Evolutionary conservation across 2,888 invertebrate species (phyloP).

Genomic region (Ditula angustiorana): DNA sequence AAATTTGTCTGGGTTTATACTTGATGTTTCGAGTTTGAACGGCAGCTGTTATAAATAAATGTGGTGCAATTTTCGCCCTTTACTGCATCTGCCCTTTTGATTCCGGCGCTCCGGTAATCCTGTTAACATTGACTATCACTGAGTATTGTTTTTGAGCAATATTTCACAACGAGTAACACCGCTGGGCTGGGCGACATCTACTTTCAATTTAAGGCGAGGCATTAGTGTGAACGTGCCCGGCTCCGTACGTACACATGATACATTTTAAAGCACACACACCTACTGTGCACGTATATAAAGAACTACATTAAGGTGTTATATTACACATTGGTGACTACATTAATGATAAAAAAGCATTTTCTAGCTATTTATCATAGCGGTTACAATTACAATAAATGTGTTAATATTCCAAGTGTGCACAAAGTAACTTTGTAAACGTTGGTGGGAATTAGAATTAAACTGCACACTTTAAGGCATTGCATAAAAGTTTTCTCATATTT

Average conservation of each 20-base stretch:
- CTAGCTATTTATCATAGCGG: not conserved
- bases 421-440: not conserved
- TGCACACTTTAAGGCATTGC: not conserved
- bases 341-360: not conserved
- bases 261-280: not conserved
- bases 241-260: constrained; percentile 28
- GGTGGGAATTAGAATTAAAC: not conserved
- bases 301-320: not conserved
- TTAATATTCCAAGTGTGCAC: not conserved
- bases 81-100: constrained; percentile 55
- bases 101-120: constrained; percentile 45
- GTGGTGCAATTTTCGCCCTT: constrained; percentile 61
- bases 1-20: constrained; percentile 72
- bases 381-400: not conserved
- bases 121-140: constrained; percentile 51
- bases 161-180: constrained; percentile 35
- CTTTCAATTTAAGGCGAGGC: constrained; percentile 74
- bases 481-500: no score
- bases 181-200: constrained; percentile 57
- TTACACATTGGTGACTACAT: not conserved
- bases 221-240: constrained; percentile 69
- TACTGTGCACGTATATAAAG: not conserved
- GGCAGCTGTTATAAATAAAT: constrained; percentile 66
- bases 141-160: constrained; percentile 52
- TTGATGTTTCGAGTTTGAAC: constrained; percentile 49